Conservation (phyloP, 2,888 invertebrate genomes). For the Keiferia lycopersicella region DNA sequence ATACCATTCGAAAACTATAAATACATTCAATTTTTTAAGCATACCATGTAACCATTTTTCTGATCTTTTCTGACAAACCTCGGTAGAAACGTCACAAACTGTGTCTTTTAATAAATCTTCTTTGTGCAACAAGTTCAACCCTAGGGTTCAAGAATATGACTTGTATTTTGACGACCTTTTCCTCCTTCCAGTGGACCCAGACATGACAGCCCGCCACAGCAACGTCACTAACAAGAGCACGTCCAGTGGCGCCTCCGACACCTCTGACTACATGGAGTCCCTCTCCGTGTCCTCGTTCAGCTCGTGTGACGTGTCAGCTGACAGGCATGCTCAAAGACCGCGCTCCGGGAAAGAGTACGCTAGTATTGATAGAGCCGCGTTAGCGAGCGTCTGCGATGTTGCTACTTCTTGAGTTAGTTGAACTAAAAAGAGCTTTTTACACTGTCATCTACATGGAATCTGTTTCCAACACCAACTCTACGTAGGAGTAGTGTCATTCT, state of each 20-base stretch:
- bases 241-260: slow-evolving; percentile 87
- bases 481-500: too few relatives aligned
- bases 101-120: too few relatives aligned
- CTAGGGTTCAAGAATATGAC: too few relatives aligned
- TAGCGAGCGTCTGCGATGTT: slow-evolving; percentile 48
- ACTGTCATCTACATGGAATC: too few relatives aligned
- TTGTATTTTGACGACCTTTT: not conserved
- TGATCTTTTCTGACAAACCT: too few relatives aligned
- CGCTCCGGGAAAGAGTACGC: slow-evolving; percentile 74
- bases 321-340: slow-evolving; percentile 67
- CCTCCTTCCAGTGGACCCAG: slow-evolving; percentile 59
- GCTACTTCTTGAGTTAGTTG: slow-evolving; percentile 28
- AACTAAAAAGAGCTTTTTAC: too few relatives aligned
- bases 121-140: too few relatives aligned
- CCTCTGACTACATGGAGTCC: slow-evolving; percentile 88
- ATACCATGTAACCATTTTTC: too few relatives aligned
- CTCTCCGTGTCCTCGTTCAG: slow-evolving; percentile 86
- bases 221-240: slow-evolving; percentile 83
- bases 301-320: slow-evolving; percentile 83
- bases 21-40: too few relatives aligned
- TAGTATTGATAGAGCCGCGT: slow-evolving; percentile 62
- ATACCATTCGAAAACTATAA: too few relatives aligned
- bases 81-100: too few relatives aligned
- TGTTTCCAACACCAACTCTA: too few relatives aligned
- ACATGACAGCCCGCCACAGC: slow-evolving; percentile 75